phyloP scores from a whole-genome alignment of 2,797 vertebrate species.

The Aphelocoma californica region DNA sequence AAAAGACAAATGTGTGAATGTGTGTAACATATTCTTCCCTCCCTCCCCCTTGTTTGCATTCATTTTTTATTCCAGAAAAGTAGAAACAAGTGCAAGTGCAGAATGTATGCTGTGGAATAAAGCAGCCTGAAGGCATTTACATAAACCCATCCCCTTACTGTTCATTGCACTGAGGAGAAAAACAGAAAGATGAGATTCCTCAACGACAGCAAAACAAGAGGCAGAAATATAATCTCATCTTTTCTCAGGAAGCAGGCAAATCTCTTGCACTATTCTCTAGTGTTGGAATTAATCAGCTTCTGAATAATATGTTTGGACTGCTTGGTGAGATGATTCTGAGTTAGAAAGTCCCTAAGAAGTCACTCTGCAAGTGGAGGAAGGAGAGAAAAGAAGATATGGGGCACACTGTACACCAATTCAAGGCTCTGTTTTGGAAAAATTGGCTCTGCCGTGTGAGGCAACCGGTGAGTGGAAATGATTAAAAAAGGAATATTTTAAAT shows the following conservation, averaged over 20 bases:
- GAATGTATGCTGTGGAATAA: not conserved
- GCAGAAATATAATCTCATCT: slow-evolving; percentile 63
- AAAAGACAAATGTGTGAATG: not conserved
- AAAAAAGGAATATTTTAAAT: not conserved
- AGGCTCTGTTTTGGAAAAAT: slow-evolving; percentile 77
- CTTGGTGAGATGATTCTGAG: not conserved
- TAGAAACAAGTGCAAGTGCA: not conserved
- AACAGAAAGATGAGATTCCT: slow-evolving; percentile 57
- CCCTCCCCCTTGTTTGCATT: not conserved
- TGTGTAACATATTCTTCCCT: not conserved
- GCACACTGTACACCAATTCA: slow-evolving; percentile 42
- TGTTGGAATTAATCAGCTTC: slow-evolving; percentile 19
- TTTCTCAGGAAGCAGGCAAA: slow-evolving; percentile 8
- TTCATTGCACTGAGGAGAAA: slow-evolving; percentile 11
- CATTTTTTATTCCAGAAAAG: not conserved
- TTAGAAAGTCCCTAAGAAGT: not conserved
- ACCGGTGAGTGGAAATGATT: slow-evolving; percentile 64
- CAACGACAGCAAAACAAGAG: not conserved
- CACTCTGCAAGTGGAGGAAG: not conserved
- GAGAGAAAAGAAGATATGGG: slow-evolving; percentile 47
- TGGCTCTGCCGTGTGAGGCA: slow-evolving; percentile 73
- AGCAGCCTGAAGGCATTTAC: slow-evolving; percentile 12
- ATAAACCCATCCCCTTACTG: slow-evolving; percentile 19
- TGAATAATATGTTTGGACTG: not conserved
- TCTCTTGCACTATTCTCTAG: not conserved